Evolutionary conservation across 2,113 vertebrate species (phyloP), one percentile per base, ranked within the genome.

Genomic region (Malurus cyaneus): DNA sequence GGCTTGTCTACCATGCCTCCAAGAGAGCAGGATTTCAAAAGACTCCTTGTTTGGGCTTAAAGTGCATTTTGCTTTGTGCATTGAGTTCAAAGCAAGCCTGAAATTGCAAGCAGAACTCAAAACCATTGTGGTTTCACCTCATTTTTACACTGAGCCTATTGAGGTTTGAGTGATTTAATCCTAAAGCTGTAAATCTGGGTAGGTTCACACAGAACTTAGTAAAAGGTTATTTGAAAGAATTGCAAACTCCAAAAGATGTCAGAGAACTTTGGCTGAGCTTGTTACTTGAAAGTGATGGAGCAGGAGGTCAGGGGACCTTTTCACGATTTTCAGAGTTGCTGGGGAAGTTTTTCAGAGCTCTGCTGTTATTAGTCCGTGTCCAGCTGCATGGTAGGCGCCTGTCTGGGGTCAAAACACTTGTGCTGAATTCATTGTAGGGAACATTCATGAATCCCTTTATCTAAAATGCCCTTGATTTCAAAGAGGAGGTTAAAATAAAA

Each of bases 181-280:
- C 85, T 93, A 70, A 93, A 86, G 81, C 93, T 89, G 88, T 94
- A 97, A 94, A 92, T 92, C 88, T 88, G 74, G 32, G 41, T 64
- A 80, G 41, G 89, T 96, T 95, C 89, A 80, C 81, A 49, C 50
- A 90, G 74, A 97, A 92, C 20, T 92, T 93, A 80, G 86, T 61
- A 41, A 86, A 92, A 95, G 93, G 90, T 94, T 96, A 74, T 94
- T 86, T 96, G 88, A 95, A 93, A 92, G 90, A 93, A 94, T 65
- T 93, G 72, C 90, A 69, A 53, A 94, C 90, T 94, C 92, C 53
- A 81, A 83, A 57, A 95, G 80, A 39, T 83, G 86, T 84, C 90
- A 61, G 85, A 81, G 86, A 92, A 93, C 94, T 95, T 94, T 74
- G 86, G 69, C 94, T 91, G 70, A 92, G 90, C 82, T 95, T 84